Percentiles rank a stretch among this genome's conserved stretches.
Evolutionary conservation across 2,797 vertebrate genomes (phyloP).

Genomic region (Rhyacichthys aspro): DNA sequence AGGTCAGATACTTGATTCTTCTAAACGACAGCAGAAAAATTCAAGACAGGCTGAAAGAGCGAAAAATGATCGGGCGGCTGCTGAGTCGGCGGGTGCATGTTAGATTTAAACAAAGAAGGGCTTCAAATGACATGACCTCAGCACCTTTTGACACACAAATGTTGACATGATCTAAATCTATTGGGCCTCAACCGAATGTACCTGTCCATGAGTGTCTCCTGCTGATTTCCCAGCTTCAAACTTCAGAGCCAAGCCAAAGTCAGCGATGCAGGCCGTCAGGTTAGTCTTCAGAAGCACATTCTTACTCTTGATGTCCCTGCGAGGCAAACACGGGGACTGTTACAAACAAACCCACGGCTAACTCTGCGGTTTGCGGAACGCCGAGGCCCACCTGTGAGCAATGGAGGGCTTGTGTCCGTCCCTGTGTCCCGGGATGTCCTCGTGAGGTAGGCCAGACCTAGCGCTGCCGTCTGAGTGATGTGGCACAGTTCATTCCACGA

Average conservation of each 20-base stretch:
- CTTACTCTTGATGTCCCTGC: slow-evolving; percentile 98
- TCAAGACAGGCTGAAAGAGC: slow-evolving; percentile 17
- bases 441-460: slow-evolving; percentile 94
- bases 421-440: slow-evolving; percentile 93
- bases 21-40: background rate
- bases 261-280: slow-evolving; percentile 92
- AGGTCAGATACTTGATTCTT: background rate
- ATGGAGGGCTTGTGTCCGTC: slow-evolving; percentile 95
- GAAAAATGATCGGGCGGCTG: slow-evolving; percentile 7
- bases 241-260: slow-evolving; percentile 95
- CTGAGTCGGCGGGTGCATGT: slow-evolving; percentile 4
- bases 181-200: too few species aligned
- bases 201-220: slow-evolving; percentile 95
- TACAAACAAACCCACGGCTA: background rate
- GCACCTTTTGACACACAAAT: background rate
- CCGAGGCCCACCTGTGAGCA: slow-evolving; percentile 87
- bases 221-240: slow-evolving; percentile 97
- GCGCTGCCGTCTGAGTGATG: slow-evolving; percentile 90
- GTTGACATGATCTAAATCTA: too few species aligned
- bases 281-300: slow-evolving; percentile 95
- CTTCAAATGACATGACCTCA: background rate
- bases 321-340: background rate
- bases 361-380: background rate
- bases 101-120: slow-evolving; percentile 7
- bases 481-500: slow-evolving; percentile 95